These are phyloP conservation scores for Timandra comae DNA, from an alignment of 2,888 invertebrate species.

Conservation along the genomic window DNA sequence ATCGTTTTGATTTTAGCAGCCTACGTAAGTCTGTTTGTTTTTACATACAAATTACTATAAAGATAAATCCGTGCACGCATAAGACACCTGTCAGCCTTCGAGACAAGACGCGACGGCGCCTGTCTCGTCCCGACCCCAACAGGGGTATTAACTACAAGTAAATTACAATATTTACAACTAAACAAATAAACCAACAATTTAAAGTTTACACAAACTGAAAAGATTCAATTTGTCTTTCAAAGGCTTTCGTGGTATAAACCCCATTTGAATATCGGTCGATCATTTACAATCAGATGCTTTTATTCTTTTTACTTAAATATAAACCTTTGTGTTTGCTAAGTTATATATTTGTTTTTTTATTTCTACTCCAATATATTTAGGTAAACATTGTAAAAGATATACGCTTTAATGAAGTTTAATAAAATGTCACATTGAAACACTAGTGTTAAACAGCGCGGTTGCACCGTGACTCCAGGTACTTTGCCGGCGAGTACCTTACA, in stretches of 20 bases:
- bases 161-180: slow-evolving; percentile 64
- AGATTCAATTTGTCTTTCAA: slow-evolving; percentile 50
- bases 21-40: no score
- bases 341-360: no score
- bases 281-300: no score
- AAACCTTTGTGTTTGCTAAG: no score
- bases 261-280: no score
- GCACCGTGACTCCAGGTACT: slow-evolving; percentile 22
- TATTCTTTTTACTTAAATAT: no score
- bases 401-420: no score
- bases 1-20: no score
- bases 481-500: slow-evolving; percentile 31
- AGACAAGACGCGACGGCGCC: no score
- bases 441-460: background rate
- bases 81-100: slow-evolving; percentile 65
- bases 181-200: slow-evolving; percentile 64
- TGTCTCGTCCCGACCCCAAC: slow-evolving; percentile 25
- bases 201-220: slow-evolving; percentile 58
- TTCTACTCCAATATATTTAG: no score
- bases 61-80: slow-evolving; percentile 62
- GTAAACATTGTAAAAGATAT: no score
- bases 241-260: slow-evolving; percentile 29
- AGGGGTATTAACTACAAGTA: slow-evolving; percentile 51
- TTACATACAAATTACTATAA: slow-evolving; percentile 52
- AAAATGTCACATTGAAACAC: no score